Percentiles rank a stretch among this genome's conserved stretches.
These are phyloP conservation scores for Macaca nemestrina DNA, from an alignment of 2,113 vertebrate species.

Conservation along the genomic window DNA sequence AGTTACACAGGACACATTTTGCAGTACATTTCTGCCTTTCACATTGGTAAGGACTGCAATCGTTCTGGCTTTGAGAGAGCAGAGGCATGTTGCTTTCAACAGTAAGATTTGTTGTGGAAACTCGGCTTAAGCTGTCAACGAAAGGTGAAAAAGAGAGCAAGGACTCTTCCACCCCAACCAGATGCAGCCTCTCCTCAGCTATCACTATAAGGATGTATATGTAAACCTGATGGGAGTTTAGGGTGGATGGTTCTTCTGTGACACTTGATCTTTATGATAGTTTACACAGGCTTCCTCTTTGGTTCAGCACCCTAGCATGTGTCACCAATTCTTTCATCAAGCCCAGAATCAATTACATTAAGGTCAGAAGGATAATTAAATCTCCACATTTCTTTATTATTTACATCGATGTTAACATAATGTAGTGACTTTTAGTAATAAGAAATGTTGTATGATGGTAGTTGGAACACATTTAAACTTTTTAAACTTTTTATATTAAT, in stretches of 20 bases:
- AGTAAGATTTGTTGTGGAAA: constrained; percentile 4
- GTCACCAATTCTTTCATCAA: background rate
- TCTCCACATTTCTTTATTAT: background rate
- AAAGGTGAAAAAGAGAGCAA: background rate
- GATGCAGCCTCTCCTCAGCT: background rate
- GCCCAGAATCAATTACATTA: background rate
- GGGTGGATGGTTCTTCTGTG: background rate
- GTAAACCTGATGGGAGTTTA: background rate
- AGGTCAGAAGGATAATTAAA: background rate
- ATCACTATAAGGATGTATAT: background rate
- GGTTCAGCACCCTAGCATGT: background rate
- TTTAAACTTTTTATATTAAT: background rate
- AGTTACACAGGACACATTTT: background rate
- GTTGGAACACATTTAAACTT: background rate
- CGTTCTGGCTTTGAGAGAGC: background rate
- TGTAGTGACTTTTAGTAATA: background rate
- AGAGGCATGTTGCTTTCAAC: background rate
- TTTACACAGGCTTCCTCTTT: background rate
- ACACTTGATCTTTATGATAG: background rate
- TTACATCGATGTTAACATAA: background rate
- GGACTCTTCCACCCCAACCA: background rate
- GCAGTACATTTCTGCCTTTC: background rate
- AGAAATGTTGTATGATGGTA: background rate
- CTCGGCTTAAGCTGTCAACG: background rate
- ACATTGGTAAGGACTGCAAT: background rate